Evolutionary conservation across 2,113 vertebrate species (phyloP).

Genomic region (Myiagra hebetior): DNA sequence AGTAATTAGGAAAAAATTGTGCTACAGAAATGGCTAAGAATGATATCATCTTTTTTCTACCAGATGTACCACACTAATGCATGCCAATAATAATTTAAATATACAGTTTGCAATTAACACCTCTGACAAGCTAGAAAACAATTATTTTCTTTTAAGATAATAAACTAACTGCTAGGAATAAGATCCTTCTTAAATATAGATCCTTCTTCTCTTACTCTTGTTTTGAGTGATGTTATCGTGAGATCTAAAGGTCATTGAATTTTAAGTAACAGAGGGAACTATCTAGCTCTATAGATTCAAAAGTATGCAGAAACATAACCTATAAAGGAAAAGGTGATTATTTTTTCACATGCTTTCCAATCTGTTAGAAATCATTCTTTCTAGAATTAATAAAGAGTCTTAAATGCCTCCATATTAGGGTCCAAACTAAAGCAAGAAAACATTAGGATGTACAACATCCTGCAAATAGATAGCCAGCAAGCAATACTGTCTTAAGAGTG

Average conservation of each 20-base stretch:
- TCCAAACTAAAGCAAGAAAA: not conserved
- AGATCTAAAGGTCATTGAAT: not conserved
- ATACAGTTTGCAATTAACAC: slow-evolving; percentile 37
- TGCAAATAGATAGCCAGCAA: not conserved
- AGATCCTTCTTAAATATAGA: not conserved
- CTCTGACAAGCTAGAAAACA: slow-evolving; percentile 21
- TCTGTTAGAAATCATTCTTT: not conserved
- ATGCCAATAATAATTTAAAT: slow-evolving; percentile 31
- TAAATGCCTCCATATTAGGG: not conserved
- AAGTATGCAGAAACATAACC: not conserved
- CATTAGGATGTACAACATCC: not conserved
- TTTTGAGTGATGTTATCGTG: not conserved
- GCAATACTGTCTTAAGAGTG: not conserved
- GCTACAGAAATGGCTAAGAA: slow-evolving; percentile 12
- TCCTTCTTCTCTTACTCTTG: not conserved
- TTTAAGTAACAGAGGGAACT: not conserved
- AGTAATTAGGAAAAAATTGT: slow-evolving; percentile 4
- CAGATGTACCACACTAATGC: not conserved
- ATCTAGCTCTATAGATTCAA: not conserved
- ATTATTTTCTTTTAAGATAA: slow-evolving; percentile 29
- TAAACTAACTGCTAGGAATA: not conserved
- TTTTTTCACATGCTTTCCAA: not conserved
- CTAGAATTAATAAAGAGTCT: not conserved
- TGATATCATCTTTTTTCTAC: not conserved
- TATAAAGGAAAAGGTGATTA: not conserved